A percentile compares a stretch with the other conserved stretches of the same genome.
Conservation (phyloP, 2,113 vertebrate genomes). For the Heliornis fulica region DNA sequence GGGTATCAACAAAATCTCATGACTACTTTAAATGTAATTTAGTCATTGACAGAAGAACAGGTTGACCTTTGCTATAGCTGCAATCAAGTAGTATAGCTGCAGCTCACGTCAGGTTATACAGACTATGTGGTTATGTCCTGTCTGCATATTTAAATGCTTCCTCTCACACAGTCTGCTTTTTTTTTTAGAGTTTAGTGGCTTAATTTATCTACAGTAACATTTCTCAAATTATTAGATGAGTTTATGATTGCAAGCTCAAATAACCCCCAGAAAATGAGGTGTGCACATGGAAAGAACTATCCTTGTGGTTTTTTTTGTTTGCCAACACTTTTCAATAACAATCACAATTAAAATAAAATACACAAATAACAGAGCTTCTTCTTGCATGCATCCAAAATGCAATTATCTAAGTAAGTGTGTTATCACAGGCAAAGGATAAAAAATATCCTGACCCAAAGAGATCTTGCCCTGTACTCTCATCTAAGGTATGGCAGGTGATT, state of each 20-base stretch:
- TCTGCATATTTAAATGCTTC: not conserved
- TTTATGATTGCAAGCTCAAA: not conserved
- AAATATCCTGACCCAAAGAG: not conserved
- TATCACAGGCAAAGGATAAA: not conserved
- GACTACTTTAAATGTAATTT: slow-evolving; percentile 15
- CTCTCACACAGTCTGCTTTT: not conserved
- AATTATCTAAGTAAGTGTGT: not conserved
- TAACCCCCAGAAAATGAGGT: not conserved
- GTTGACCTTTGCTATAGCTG: not conserved
- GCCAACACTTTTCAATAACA: not conserved
- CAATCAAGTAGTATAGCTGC: not conserved
- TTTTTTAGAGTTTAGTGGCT: not conserved
- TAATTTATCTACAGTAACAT: not conserved
- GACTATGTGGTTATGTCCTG: not conserved
- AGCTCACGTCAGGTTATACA: not conserved
- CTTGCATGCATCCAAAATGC: not conserved
- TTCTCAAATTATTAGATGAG: not conserved
- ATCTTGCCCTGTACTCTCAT: not conserved
- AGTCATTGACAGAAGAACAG: not conserved
- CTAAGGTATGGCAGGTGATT: not conserved
- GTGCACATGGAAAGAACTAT: not conserved
- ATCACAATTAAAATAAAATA: not conserved
- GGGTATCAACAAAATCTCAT: not conserved
- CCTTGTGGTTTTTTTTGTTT: not conserved
- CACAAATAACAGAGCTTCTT: not conserved